phyloP scores from a whole-genome alignment of 2,888 invertebrate species.

The Antheraea yamamai region DNA sequence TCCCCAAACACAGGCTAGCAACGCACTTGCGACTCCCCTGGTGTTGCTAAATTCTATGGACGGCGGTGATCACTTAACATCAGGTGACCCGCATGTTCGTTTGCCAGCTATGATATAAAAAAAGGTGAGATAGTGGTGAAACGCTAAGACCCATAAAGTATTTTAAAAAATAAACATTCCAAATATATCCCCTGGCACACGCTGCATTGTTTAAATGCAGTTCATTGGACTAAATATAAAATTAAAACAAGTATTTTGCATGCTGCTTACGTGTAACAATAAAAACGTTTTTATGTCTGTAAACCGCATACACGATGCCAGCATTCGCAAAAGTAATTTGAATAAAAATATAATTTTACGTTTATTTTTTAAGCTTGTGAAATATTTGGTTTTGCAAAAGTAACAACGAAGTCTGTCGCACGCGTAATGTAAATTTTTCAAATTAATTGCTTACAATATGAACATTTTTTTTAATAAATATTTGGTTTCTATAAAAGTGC shows the following conservation, averaged over 20 bases:
- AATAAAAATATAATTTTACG: constrained; percentile 7
- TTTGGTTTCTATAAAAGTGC: not conserved
- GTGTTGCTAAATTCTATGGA: no score
- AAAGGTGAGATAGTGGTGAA: no score
- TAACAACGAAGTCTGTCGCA: not conserved
- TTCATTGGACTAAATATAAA: constrained; percentile 10
- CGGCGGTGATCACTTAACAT: no score
- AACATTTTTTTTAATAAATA: not conserved
- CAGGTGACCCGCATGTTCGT: no score
- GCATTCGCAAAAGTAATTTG: constrained; percentile 6
- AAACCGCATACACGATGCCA: constrained; percentile 1
- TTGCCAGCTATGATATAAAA: no score
- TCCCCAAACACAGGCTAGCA: no score
- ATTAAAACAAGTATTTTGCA: constrained; percentile 9
- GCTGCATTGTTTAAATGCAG: constrained; percentile 15
- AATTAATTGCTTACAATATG: not conserved
- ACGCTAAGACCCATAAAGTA: no score
- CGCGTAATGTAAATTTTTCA: not conserved
- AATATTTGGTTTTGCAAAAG: not conserved
- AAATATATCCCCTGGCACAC: not conserved
- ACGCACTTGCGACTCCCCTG: no score
- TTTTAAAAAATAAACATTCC: not conserved
- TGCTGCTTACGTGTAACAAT: constrained; percentile 12
- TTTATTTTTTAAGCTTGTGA: not conserved
- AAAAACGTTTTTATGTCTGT: constrained; percentile 9